phyloP scores from a whole-genome alignment of 2,113 vertebrate genomes.

The Mus spicilegus region DNA sequence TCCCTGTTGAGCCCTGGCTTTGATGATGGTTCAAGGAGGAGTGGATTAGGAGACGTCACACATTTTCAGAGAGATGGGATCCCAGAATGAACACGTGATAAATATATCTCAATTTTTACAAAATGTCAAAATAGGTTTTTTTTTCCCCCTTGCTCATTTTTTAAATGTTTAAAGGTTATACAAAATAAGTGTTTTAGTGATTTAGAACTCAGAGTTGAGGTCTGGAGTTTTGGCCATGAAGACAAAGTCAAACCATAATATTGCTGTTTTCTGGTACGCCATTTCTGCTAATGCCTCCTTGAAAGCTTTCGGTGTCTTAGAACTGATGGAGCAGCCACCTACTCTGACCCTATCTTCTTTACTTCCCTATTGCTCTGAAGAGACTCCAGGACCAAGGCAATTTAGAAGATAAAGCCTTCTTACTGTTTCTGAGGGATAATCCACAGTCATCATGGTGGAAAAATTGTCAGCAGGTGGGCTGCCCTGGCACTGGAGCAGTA shows the following conservation, averaged over 20 bases:
- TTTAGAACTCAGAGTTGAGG: background rate
- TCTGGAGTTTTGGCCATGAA: background rate
- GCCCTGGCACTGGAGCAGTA: too few relatives aligned
- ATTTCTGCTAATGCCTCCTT: background rate
- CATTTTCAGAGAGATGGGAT: accelerated
- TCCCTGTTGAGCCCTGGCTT: background rate
- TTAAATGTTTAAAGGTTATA: background rate
- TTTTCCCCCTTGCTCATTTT: background rate
- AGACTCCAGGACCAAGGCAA: background rate
- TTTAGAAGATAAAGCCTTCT: background rate
- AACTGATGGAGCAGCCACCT: background rate
- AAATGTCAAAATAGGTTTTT: background rate
- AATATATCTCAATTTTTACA: background rate
- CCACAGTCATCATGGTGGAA: background rate
- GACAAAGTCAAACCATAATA: background rate
- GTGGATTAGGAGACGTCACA: background rate
- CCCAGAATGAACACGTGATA: background rate
- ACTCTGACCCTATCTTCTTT: background rate
- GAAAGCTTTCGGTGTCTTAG: background rate
- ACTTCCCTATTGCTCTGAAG: background rate
- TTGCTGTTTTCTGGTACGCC: background rate
- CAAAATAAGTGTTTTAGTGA: background rate
- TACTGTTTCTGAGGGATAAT: background rate
- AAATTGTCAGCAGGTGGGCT: background rate
- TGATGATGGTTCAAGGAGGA: background rate